Base-by-base conservation (phyloP, 2,113 vertebrate genomes). In the Asarcornis scutulata region DNA sequence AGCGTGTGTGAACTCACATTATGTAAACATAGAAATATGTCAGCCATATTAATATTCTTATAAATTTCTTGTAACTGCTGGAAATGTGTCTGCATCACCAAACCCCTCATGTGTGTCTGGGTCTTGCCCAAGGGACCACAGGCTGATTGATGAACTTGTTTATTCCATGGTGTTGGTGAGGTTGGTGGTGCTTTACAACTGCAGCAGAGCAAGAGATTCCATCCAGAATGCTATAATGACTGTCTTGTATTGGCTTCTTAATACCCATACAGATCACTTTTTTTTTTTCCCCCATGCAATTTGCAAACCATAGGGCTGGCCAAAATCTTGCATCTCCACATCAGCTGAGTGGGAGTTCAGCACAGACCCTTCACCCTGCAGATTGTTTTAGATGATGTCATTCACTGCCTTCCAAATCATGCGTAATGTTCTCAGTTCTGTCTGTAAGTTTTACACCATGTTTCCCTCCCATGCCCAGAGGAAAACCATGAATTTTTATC, bases 131-230 rank as follows among this genome's bases (percentile, higher is more conserved):
- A 25, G 60, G 40, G 50, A 86, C 50, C 31, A 44, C 25, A 66
- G 63, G 15, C 44, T 73, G 72, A 83, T 73, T 77, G 63, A 89
- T 77, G 44, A 93, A 83, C 75, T 86, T 58, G 34, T 40, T 78
- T 83, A 78, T 74, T 25, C 40, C 1, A 1, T 36, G 77, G 13
- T 7, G 2, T 72, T 29, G 5, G 21, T 53, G 67, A 48, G 25
- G 36, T 27, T 77, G 52, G 22, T 36, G 69, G 69, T 29, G 79
- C n/a, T 88, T 83, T 80, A 67, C 29, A 74, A 32, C 78, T 2
- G 2, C 84, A 67, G 38, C 18, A 81, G 46, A 83, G 63, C 0
- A 1, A 85, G 34, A 81, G 31, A 23, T 93, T 46, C 60, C 21
- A 75, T 84, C 32, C 73, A 59, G 52, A 94, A 84, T 38, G n/a